Evolutionary conservation across 2,888 invertebrate species (phyloP), one percentile per base, ranked within the genome.

Genomic region (Amblyteles armatorius): DNA sequence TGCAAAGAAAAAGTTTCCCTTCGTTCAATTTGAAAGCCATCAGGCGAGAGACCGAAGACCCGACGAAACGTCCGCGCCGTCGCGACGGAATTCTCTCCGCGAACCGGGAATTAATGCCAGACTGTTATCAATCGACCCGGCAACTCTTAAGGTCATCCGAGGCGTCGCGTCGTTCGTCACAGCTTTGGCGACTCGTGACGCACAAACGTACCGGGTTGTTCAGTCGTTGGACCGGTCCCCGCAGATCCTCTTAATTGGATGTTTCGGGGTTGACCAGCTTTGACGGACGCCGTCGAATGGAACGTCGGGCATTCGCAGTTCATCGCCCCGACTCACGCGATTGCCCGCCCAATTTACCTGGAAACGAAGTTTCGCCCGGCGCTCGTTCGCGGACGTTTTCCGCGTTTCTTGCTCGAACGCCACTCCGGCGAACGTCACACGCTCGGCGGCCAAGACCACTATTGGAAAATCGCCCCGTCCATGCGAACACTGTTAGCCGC

Each of bases 191-290:
- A 16, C 29, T 63, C 60, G 60, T 63, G 60, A 26, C 60, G 60
- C 6, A 16, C 13, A 26, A 60, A 60, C 22, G 29, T 29, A 9
- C 16, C 26, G 13, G 29, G 29, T 1, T 26, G 29, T 60, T 19
- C 55, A 3, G 9, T 6, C 19, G 55, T 11, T 55, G 9, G 13
- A 55, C 11, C 55, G 22, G 11, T 22, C 9, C 16, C 1, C 60
- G 26, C 60, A 16, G 60, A 60, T 26, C 26, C 60, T 26, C 3
- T 60, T 60, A 60, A 60, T 60, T 29, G 60, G 60, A 60, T 60
- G 26, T 60, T 60, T 29, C 60, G 22, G 16, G 22, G 60, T 60
- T 29, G 60, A 60, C 29, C 60, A 60, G 60, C 26, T 16, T 29
- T 29, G 60, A 29, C 22, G 60, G 60, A 29, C 29, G 29, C 13